phyloP scores from a whole-genome alignment of 2,113 vertebrate genomes.

The Pavo muticus region DNA sequence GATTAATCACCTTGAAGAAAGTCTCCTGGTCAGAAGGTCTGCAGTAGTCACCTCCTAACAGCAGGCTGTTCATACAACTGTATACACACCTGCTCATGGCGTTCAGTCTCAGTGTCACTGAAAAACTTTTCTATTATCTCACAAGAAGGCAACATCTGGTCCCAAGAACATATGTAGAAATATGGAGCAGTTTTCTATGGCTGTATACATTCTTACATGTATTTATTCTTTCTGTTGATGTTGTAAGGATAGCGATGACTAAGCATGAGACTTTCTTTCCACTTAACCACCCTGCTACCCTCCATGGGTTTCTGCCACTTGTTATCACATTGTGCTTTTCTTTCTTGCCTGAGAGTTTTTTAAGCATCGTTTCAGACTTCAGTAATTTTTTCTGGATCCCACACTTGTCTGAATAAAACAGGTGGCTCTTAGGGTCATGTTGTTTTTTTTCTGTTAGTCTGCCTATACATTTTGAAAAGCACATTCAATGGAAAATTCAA shows the following conservation, averaged over 20 bases:
- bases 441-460: neutral
- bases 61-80: neutral
- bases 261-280: neutral
- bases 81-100: fast-evolving
- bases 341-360: neutral
- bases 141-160: neutral
- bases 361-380: neutral
- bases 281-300: neutral
- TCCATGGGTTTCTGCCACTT: neutral
- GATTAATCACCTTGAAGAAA: neutral
- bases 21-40: neutral
- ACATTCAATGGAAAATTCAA: neutral
- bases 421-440: neutral
- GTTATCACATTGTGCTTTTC: neutral
- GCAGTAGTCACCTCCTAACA: neutral
- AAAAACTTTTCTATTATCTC: neutral
- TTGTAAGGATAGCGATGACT: neutral
- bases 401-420: neutral
- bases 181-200: neutral
- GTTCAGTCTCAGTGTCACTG: neutral
- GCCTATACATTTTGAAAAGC: neutral
- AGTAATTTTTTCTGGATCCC: neutral
- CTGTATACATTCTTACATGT: neutral
- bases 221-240: neutral
- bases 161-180: neutral